Evolutionary conservation across 1,140 invertebrate genomes (phyloP), one percentile per base, ranked within the genome.

Genomic region (Palaemon carinicauda): DNA sequence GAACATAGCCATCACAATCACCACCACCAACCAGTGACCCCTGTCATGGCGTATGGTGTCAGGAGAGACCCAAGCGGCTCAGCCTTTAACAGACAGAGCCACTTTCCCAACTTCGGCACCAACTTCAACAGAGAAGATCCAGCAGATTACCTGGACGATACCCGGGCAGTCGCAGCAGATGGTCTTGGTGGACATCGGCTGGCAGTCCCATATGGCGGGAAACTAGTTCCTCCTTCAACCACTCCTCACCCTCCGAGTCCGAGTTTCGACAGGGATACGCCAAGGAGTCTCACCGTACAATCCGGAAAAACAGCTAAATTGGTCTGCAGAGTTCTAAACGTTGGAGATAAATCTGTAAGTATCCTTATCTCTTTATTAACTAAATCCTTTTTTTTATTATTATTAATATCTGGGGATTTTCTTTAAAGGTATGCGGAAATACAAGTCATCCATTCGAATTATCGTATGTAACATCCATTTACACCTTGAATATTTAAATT

Each of bases 341-440:
- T 85, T 52, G 82, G 75, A 2, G 82, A 85, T 51, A 85, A 78
- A 31, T 85, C 82, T 54, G 82, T 85, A 56, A 85, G 82, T 79
- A 31, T 15, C 60, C 24, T 15, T 19, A 24, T 29, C 24, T 21
- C 65, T n/a, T 69, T 17, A 17, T 1, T 10, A 15, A 19, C 29
- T 7, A 15, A n/a, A 10, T 3, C 7, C 0, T 3, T 3, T 69
- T 15, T 31, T n/a, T 21, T 31, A 3, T 1, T n/a, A n/a, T n/a
- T n/a, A n/a, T n/a, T n/a, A n/a, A n/a, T n/a, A n/a, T n/a, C n/a
- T n/a, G n/a, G n/a, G n/a, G n/a, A n/a, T n/a, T n/a, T n/a, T n/a
- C n/a, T n/a, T n/a, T n/a, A n/a, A n/a, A n/a, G n/a, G n/a, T n/a
- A n/a, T n/a, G n/a, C n/a, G n/a, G n/a, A n/a, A n/a, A n/a, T n/a